Conservation (phyloP, 1,140 invertebrate genomes). For the Oscheius sp. region DNA sequence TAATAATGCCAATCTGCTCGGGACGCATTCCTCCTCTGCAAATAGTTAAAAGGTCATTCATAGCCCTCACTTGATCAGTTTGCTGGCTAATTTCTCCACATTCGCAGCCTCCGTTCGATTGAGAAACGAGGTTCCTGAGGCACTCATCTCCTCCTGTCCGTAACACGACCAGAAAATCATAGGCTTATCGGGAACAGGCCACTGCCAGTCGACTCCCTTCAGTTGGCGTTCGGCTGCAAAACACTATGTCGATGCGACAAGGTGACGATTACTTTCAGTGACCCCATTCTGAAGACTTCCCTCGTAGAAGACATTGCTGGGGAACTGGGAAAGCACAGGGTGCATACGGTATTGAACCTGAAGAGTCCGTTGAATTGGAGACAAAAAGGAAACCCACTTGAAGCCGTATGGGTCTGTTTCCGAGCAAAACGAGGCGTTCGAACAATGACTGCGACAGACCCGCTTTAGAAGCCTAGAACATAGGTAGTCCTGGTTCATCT, state of each 20-base stretch:
- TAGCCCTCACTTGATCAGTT: conserved; percentile 26
- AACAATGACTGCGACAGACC: conserved; percentile 95
- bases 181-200: conserved; percentile 90
- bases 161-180: conserved; percentile 97
- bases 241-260: neutral
- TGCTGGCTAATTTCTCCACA: conserved; percentile 85
- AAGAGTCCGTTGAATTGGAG: neutral
- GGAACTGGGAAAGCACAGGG: conserved; percentile 91
- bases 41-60: neutral
- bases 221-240: conserved; percentile 78
- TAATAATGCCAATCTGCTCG: conserved; percentile 98
- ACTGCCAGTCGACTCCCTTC: conserved; percentile 90
- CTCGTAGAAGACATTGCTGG: conserved; percentile 99
- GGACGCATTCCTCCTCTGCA: conserved; percentile 77
- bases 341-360: conserved; percentile 94
- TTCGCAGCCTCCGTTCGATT: conserved; percentile 97
- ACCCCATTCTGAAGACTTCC: conserved; percentile 97
- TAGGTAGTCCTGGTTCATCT: neutral
- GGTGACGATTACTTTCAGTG: conserved; percentile 70
- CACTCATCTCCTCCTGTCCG: conserved; percentile 97
- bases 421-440: conserved; percentile 90
- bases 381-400: conserved; percentile 31
- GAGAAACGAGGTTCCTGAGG: conserved; percentile 94
- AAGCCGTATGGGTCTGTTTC: conserved; percentile 86
- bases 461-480: conserved; percentile 75